Evolutionary conservation across 2,888 invertebrate species (phyloP).

Genomic region (Lacanobia oleracea): DNA sequence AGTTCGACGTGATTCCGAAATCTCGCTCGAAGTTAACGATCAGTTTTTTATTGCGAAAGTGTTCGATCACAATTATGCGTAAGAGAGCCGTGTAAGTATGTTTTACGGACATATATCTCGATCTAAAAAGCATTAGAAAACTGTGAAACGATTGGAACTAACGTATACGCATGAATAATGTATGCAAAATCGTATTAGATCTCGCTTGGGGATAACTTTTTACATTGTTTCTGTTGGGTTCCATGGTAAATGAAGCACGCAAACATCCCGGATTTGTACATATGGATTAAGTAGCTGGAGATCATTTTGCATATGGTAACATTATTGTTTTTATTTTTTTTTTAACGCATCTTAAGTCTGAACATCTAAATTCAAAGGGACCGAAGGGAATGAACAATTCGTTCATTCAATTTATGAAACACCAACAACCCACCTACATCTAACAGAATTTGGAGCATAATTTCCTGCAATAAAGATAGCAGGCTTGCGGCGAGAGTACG

Average conservation of each 20-base stretch:
- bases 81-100: slow-evolving; percentile 60
- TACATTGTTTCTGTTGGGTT: slow-evolving; percentile 51
- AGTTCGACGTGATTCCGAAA: slow-evolving; percentile 38
- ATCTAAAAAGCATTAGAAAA: slow-evolving; percentile 67
- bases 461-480: slow-evolving; percentile 66
- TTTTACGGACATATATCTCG: slow-evolving; percentile 61
- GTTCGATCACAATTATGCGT: slow-evolving; percentile 55
- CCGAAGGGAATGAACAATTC: slow-evolving; percentile 30
- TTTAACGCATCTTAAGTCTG: background rate
- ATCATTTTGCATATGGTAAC: too few species aligned
- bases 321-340: too few species aligned
- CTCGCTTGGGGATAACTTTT: slow-evolving; percentile 54
- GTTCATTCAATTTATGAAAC: slow-evolving; percentile 43
- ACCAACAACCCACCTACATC: slow-evolving; percentile 41
- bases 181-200: slow-evolving; percentile 60
- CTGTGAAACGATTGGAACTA: slow-evolving; percentile 67
- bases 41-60: slow-evolving; percentile 58
- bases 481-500: slow-evolving; percentile 60
- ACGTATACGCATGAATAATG: slow-evolving; percentile 63
- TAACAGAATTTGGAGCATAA: slow-evolving; percentile 64
- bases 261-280: slow-evolving; percentile 25
- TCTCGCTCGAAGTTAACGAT: slow-evolving; percentile 29
- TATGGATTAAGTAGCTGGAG: background rate
- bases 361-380: background rate
- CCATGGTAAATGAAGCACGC: slow-evolving; percentile 52